Evolutionary conservation across 2,888 invertebrate genomes (phyloP), one percentile per base, ranked within the genome.

Genomic region (Odontocolon sp.): DNA sequence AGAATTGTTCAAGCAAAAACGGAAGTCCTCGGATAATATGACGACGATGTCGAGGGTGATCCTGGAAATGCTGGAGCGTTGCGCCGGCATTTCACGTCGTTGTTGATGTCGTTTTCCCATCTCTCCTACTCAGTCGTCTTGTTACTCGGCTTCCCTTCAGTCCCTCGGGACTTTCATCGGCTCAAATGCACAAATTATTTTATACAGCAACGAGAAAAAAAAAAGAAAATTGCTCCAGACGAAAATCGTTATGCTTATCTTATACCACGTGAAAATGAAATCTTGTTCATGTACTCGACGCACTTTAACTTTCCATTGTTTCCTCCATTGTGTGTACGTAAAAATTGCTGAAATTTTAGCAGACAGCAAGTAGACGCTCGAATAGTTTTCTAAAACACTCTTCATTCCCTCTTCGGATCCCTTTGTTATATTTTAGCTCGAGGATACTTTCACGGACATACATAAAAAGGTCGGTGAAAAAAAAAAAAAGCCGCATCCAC

Each of bases 1-100:
- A 57, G 69, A 75, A 69, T 75, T 26, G 54, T 33, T 42, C 31
- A 50, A 52, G 74, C 40, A 69, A 40, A 64, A 75, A 72, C 57
- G 47, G n/a, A 38, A 40, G 38, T 57, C 23, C 66, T 36, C 59
- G 54, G 52, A 61, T 67, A 73, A 73, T 67, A 50, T 42, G 50
- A 52, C 21, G 50, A 54, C 16, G 63, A 63, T 42, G 52, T 57
- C 52, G 57, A 66, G 14, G 47, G 50, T 18, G 56, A 36, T 61
- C 36, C 40, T 54, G 54, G 40, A 67, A 67, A 54, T 67, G 38
- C 33, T 38, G 56, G 52, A 61, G 18, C 21, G 52, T 26, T 9
- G 36, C 23, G 36, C 18, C 23, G 14, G 45, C 61, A 54, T 68
- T 67, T 61, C 57, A 45, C 61, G 26, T 47, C 21, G 61, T 45